Evolutionary conservation across 23 tunicate species (phyloP).

Genomic region (Styela clava): DNA sequence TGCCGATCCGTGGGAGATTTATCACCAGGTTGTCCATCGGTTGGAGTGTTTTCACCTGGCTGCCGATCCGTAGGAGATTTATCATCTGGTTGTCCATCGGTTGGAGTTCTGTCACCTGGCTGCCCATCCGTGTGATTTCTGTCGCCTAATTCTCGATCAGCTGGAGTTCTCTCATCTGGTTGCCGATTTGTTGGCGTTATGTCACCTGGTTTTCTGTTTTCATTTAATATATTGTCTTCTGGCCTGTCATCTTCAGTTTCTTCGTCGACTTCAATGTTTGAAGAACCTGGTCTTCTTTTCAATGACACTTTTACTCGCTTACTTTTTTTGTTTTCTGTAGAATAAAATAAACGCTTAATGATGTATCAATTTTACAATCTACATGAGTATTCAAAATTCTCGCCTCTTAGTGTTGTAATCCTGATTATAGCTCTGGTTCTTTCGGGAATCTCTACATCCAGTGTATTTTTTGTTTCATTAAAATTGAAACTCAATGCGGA

Average conservation of each 20-base stretch:
- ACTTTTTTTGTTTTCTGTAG: neutral
- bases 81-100: too few species aligned
- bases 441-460: conserved; percentile 1
- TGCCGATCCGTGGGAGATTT: too few species aligned
- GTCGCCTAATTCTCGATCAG: too few species aligned
- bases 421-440: neutral
- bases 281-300: neutral
- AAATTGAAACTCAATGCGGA: neutral
- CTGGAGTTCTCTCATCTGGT: too few species aligned
- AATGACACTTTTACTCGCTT: neutral
- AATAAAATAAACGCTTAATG: neutral
- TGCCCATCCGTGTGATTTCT: too few species aligned
- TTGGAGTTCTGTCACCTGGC: too few species aligned
- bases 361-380: neutral
- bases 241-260: neutral
- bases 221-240: too few species aligned
- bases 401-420: conserved; percentile 5
- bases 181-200: too few species aligned
- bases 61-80: too few species aligned
- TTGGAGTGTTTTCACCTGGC: too few species aligned
- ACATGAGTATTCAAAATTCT: neutral
- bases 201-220: too few species aligned
- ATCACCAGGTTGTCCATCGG: too few species aligned
- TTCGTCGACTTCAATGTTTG: neutral
- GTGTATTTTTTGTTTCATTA: neutral